Conservation (phyloP, 1,140 invertebrate species). For the Apis dorsata region DNA sequence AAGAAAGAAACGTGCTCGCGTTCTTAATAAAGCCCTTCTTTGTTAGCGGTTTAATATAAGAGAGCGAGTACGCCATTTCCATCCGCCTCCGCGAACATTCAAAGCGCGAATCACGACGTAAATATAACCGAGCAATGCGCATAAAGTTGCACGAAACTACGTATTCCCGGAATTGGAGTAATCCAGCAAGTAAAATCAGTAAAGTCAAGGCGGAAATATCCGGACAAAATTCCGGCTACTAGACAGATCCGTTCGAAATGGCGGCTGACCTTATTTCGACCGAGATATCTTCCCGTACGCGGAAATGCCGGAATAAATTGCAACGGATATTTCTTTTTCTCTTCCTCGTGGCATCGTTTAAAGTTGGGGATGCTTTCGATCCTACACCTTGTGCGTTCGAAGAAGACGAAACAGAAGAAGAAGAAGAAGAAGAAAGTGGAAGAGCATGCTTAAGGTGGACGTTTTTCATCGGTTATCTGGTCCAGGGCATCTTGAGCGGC, state of each 20-base stretch:
- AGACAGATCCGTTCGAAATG: constrained; percentile 4
- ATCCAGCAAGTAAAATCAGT: constrained; percentile 39
- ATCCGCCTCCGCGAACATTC: constrained; percentile 12
- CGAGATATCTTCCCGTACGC: neutral
- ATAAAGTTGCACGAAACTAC: constrained; percentile 31
- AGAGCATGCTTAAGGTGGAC: constrained; percentile 17
- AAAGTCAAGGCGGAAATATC: constrained; percentile 42
- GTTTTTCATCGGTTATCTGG: constrained; percentile 69
- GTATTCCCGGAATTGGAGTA: constrained; percentile 35
- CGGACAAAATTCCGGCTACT: neutral
- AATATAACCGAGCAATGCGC: constrained; percentile 36
- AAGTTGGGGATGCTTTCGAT: constrained; percentile 39
- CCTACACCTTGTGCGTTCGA: neutral
- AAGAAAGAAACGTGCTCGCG: neutral
- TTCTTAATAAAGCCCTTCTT: constrained; percentile 19
- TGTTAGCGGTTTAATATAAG: constrained; percentile 5
- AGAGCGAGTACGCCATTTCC: neutral
- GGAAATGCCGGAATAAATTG: neutral
- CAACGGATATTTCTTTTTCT: neutral
- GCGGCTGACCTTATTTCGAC: constrained; percentile 28
- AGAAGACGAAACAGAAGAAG: neutral
- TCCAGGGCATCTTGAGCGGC: constrained; percentile 57
- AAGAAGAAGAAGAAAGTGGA: neutral
- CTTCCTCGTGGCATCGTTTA: neutral
- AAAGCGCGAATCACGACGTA: constrained; percentile 23